These are phyloP conservation scores for Rhodeus uyekii DNA, from an alignment of 2,797 vertebrate species.

Conservation along the genomic window DNA sequence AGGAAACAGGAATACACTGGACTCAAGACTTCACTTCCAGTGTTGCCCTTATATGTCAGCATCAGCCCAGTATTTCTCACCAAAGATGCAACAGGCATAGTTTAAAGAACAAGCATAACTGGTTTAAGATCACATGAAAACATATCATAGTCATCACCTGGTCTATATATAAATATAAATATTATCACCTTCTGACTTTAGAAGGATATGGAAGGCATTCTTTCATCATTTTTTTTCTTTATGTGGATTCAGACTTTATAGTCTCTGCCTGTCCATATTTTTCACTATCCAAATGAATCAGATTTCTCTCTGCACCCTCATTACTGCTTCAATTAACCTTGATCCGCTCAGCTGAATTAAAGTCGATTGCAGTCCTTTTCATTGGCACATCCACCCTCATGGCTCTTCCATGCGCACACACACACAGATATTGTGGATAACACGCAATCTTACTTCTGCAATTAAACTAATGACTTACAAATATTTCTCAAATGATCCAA, in stretches of 20 bases:
- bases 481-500: conserved; percentile 51
- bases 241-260: background rate
- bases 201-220: background rate
- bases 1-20: conserved; percentile 34
- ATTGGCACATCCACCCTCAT: conserved; percentile 25
- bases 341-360: conserved; percentile 17
- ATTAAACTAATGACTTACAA: conserved; percentile 60
- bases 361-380: conserved; percentile 30
- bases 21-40: conserved; percentile 10
- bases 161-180: too few species aligned
- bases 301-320: conserved; percentile 46
- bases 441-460: conserved; percentile 48
- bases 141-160: background rate
- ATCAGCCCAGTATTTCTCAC: conserved; percentile 24
- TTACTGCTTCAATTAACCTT: conserved; percentile 56
- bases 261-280: background rate
- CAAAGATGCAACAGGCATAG: background rate
- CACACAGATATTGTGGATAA: conserved; percentile 26
- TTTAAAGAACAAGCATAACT: conserved; percentile 8
- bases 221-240: background rate
- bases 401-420: background rate
- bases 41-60: background rate
- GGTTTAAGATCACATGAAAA: background rate
- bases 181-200: background rate
- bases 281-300: conserved; percentile 41